These are phyloP conservation scores for Petaurus breviceps DNA, from an alignment of 2,113 vertebrate species.

Conservation along the genomic window DNA sequence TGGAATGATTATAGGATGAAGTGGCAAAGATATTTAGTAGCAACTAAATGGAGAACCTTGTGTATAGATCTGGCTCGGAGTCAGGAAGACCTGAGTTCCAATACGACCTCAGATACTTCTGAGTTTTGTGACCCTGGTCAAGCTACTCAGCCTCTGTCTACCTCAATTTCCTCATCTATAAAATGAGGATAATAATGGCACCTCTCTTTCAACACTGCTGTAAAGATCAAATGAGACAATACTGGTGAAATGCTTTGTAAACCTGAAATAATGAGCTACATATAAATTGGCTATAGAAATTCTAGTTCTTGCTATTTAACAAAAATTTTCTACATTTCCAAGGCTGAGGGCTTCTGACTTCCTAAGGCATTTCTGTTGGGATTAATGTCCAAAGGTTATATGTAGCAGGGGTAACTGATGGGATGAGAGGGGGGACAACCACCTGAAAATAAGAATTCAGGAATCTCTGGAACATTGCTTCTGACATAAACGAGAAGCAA, in stretches of 20 bases:
- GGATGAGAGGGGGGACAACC: neutral
- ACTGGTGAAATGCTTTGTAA: neutral
- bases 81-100: too few species aligned
- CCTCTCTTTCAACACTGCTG: neutral
- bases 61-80: too few species aligned
- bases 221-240: neutral
- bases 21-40: neutral
- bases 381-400: neutral
- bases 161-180: neutral
- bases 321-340: neutral
- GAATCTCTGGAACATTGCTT: neutral
- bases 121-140: neutral
- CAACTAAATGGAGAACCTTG: too few species aligned
- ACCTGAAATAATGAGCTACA: neutral
- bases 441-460: neutral
- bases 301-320: neutral
- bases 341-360: neutral
- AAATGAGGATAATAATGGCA: neutral
- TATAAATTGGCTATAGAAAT: neutral
- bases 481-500: neutral
- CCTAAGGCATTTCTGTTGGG: neutral
- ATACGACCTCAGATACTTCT: too few species aligned
- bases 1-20: neutral
- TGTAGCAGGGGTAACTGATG: neutral
- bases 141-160: neutral